A percentile compares a stretch with the other conserved stretches of the same genome.
Conservation (phyloP, 2,113 vertebrate genomes). For the Xenopus tropicalis region UCB_Xtro_10.0 CM004452.2:52255501-52256000, state of each 20-base stretch:
- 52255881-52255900: background rate
- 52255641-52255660: too few species aligned
- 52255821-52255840: conserved; percentile 53
- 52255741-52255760: too few species aligned
- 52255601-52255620: too few species aligned
- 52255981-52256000: conserved; percentile 7
- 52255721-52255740: conserved; percentile 46
- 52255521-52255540: conserved; percentile 23
- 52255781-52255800: background rate
- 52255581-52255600: too few species aligned
- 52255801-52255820: too few species aligned
- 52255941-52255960: too few species aligned
- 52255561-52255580: conserved; percentile 57
- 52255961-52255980: too few species aligned
- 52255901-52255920: too few species aligned
- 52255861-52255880: conserved; percentile 64
- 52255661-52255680: conserved; percentile 61
- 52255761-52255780: conserved; percentile 62
- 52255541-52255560: too few species aligned
- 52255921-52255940: conserved; percentile 54
- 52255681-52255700: background rate
- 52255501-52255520: too few species aligned
- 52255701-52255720: too few species aligned
- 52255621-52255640: conserved; percentile 15
- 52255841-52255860: too few species aligned